Evolutionary conservation across 2,797 vertebrate species (phyloP), one percentile per base, ranked within the genome.

Genomic region (Eulemur mongoz): DNA sequence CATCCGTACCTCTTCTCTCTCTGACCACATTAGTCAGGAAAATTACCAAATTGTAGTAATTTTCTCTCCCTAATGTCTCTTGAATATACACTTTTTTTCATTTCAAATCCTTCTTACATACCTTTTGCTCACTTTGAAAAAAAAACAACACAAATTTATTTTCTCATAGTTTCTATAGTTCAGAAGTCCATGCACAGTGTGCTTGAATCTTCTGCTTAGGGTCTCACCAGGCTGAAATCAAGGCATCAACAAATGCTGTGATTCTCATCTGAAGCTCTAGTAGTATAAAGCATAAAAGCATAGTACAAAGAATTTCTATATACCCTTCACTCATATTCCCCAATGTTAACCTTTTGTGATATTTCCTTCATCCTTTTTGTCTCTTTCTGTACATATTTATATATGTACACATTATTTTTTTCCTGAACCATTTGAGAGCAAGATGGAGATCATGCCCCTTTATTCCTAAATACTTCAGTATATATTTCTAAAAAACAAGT

Each of bases 321-420:
- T 83, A 79, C 7, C 14, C 7, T 72, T 94, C 59, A 95, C 2
- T 93, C 32, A 35, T n/a, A 94, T 67, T 92, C 11, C 5, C 43
- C 18, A 80, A 73, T 89, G 43, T 67, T 86, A 93, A 89, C 43
- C 52, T 89, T 96, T 91, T 88, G 22, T 35, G 18, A 83, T 25
- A 80, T 73, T 79, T 89, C 18, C 7, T 89, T 93, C 50, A 78
- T 38, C 27, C 15, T 91, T 87, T 83, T 84, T 84, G 40, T 83
- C 17, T 81, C 65, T 87, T 61, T 80, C 32, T 78, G 7, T 48
- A 69, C 13, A 52, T 50, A 80, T 67, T 25, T 63, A 67, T 45
- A 86, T n/a, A 82, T 25, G 43, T 7, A n/a, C 10, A 82, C 7
- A 12, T 54, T 15, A 18, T 38, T 57, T 67, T 88, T 85, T 87